These are phyloP conservation scores for Eulemur rubriventer DNA, from an alignment of 2,797 vertebrate genomes.

Conservation along the genomic window DNA sequence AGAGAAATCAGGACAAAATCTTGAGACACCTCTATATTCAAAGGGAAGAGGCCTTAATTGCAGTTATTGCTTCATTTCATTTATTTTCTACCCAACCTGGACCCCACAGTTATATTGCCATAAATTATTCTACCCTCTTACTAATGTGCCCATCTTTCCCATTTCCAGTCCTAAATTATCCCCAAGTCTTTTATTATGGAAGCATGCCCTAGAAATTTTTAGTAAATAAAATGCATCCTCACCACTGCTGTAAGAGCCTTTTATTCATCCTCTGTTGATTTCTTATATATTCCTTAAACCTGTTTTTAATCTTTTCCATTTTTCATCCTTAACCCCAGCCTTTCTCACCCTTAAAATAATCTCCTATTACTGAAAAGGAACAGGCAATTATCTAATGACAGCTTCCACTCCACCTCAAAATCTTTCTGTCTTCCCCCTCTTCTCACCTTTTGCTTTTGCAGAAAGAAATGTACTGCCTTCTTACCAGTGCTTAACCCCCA, in stretches of 20 bases:
- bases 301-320: constrained; percentile 37
- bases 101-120: background rate
- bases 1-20: background rate
- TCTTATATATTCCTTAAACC: background rate
- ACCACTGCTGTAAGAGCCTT: background rate
- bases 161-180: background rate
- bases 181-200: background rate
- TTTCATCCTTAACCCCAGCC: background rate
- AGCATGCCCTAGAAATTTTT: background rate
- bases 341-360: constrained; percentile 30
- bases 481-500: background rate
- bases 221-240: background rate
- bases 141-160: constrained; percentile 12
- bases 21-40: background rate
- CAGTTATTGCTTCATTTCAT: background rate
- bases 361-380: background rate
- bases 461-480: background rate
- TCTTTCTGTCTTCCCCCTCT: background rate
- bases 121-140: background rate
- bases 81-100: background rate
- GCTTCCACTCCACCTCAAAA: background rate
- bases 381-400: background rate
- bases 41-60: background rate
- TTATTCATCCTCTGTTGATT: background rate
- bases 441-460: background rate